Evolutionary conservation across 37 sponge, comb jelly and placozoan species (phyloP).

Genomic region (Oopsacas minuta): DNA sequence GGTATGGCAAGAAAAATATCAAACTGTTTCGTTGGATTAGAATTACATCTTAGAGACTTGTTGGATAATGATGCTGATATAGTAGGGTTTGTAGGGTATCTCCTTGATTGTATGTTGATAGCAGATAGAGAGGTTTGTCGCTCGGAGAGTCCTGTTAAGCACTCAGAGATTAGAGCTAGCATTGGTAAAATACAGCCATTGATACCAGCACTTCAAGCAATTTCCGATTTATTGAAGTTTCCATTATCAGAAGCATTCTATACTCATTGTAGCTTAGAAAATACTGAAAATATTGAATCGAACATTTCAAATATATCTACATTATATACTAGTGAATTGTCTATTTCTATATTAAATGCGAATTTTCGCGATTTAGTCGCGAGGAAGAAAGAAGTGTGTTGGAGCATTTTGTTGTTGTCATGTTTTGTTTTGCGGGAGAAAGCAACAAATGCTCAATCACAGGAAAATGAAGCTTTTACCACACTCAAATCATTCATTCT

Average conservation of each 20-base stretch:
- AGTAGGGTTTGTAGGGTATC: neutral
- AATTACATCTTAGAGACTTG: neutral
- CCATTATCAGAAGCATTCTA: neutral
- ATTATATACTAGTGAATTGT: neutral
- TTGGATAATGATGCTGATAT: neutral
- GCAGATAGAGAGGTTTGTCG: neutral
- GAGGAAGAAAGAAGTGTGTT: neutral
- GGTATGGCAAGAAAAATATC: neutral
- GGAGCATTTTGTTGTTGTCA: neutral
- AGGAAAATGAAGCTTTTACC: neutral
- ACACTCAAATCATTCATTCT: neutral
- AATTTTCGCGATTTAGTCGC: neutral
- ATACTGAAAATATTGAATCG: neutral
- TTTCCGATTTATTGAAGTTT: constrained; percentile 13
- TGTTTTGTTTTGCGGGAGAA: constrained; percentile 17
- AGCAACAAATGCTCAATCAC: neutral
- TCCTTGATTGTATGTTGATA: constrained; percentile 1
- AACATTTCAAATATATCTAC: neutral
- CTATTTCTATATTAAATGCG: neutral
- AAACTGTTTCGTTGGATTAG: neutral
- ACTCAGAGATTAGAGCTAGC: neutral
- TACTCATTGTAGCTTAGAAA: neutral
- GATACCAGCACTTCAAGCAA: neutral
- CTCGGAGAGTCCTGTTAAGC: neutral
- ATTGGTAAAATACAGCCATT: neutral